Evolutionary conservation across 2,113 vertebrate species (phyloP), one percentile per base, ranked within the genome.

Genomic region (Hydropotes inermis): DNA sequence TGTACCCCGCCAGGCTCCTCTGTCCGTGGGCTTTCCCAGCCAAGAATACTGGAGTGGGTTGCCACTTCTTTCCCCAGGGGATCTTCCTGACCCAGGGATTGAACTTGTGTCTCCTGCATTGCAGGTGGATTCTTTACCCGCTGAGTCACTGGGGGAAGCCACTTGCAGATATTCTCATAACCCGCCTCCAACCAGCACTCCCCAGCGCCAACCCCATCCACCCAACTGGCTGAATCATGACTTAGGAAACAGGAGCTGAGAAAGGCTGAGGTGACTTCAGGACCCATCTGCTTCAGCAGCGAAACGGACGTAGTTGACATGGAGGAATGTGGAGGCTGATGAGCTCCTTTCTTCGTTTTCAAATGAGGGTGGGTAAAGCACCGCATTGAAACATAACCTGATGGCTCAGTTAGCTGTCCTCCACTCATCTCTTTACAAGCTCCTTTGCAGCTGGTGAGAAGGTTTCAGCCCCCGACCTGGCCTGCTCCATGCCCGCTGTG

Each of bases 111-210:
- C 21, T 74, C 70, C 36, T 74, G 70, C 70, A 14, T 6, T 43
- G 70, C 36, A 3, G 11, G 36, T 0, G 23, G 36, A 13, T 43
- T 74, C 23, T 39, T 4, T 25, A 6, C 36, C 19, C 0, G 0
- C 36, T 13, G 11, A 74, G 6, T 8, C 70, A 43, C 23, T 25
- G 36, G 21, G 11, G 21, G 67, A 70, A 21, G n/a, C 5, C 67
- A 23, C 45, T 47, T 47, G 67, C 17, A 7, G 15, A 54, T 6
- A 15, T 15, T 50, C 55, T 6, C 27, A 43, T 30, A 17, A 8
- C n/a, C 17, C 13, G 4, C 14, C 15, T 28, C 45, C 30, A 27
- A 14, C 16, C 21, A 12, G 19, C 58, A 11, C 27, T 17, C 52
- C 19, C 45, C 61, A 7, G 45, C 0, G 13, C 57, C 54, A 76